Base-by-base conservation (phyloP, 2,888 invertebrate genomes). In the Actias luna region DNA sequence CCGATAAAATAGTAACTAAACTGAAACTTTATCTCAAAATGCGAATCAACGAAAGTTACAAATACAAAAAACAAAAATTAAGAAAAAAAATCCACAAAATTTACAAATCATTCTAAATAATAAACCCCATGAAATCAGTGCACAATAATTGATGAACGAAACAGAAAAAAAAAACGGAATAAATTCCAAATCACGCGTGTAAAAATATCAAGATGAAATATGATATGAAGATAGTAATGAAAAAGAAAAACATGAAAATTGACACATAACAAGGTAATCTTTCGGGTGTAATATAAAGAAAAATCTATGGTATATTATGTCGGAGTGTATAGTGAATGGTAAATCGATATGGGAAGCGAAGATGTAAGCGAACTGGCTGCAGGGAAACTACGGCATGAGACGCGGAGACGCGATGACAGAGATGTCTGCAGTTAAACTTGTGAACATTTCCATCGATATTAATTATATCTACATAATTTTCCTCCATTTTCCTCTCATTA, bases 281-380 rank as follows among this genome's bases (percentile, higher is more conserved):
- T 42, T 31, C 61, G 57, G 31, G 22, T 31, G 55, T 57, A 36
- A 18, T 22, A 39, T 39, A 52, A 60, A 64, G 61, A 69, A 70
- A 69, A 69, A 78, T 74, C 77, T 77, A 78, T 74, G 76, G 72
- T 77, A 77, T 76, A 72, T 71, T 78, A 78, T n/a, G n/a, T n/a
- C n/a, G n/a, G 78, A 78, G 75, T 76, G 74, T 75, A 63, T 63
- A 33, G 63, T 59, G 61, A 55, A 55, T 77, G 75, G 81, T 79
- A 81, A 87, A 89, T 91, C 90, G 85, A 91, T 91, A 90, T 87
- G 84, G 86, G 83, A 83, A 79, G 80, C 76, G 78, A 86, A 88
- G 87, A 87, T 87, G 84, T 87, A 25, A 50, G 25, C 12, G 83
- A 84, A 84, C 84, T 79, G 83, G 88, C 88, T 91, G 91, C 91